Percentiles rank a stretch among this genome's conserved stretches.
Evolutionary conservation across 1,140 invertebrate species (phyloP).

Genomic region (Drepana arcuata): DNA sequence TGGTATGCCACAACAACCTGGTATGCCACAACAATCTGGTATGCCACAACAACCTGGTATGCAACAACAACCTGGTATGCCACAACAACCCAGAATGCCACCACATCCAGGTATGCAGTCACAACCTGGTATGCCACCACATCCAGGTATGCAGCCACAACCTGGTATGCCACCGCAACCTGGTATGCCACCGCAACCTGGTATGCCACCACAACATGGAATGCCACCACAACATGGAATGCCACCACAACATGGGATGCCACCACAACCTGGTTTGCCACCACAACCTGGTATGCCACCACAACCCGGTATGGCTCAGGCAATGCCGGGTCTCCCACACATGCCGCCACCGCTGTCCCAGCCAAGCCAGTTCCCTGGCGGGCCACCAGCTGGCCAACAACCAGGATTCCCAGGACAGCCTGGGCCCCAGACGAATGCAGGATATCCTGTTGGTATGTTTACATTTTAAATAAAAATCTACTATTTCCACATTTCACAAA

Average conservation of each 20-base stretch:
- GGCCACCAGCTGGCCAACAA: slow-evolving; percentile 5
- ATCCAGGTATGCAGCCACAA: slow-evolving; percentile 23
- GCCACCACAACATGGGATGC: slow-evolving; percentile 8
- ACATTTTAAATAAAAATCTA: no score
- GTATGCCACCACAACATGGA: slow-evolving; percentile 24
- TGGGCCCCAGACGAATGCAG: slow-evolving; percentile 16
- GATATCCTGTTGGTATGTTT: slow-evolving; percentile 38
- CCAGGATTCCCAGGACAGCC: slow-evolving; percentile 1
- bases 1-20: slow-evolving; percentile 5
- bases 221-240: slow-evolving; percentile 12
- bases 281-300: slow-evolving; percentile 27
- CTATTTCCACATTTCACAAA: no score
- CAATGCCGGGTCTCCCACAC: slow-evolving; percentile 38
- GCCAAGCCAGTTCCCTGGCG: slow-evolving; percentile 28
- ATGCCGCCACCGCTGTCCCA: slow-evolving; percentile 44
- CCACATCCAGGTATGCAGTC: slow-evolving; percentile 13
- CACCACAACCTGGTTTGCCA: slow-evolving; percentile 22
- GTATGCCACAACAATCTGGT: slow-evolving; percentile 18
- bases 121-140: slow-evolving; percentile 16
- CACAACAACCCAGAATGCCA: slow-evolving; percentile 10
- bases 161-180: slow-evolving; percentile 20
- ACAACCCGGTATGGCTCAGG: slow-evolving; percentile 23
- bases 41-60: slow-evolving; percentile 7
- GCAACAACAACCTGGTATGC: slow-evolving; percentile 8
- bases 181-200: slow-evolving; percentile 27